Base-by-base conservation (phyloP, 2,797 vertebrate species). In the Sebastes kiyomatsui region DNA sequence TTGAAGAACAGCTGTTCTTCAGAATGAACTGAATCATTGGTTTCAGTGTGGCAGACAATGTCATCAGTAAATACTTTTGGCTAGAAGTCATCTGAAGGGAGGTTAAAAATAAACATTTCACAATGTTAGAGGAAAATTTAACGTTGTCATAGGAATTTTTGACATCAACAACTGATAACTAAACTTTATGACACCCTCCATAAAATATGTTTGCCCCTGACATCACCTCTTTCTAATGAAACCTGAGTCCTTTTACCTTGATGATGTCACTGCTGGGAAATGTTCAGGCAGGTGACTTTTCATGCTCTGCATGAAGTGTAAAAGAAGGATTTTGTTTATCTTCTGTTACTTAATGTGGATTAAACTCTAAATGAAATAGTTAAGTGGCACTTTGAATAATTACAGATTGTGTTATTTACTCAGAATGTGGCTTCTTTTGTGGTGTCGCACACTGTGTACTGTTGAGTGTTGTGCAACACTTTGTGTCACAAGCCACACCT, bases 401-500 rank as follows among this genome's bases (percentile, higher is more conserved):
- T 27, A 33, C 5, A 42, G 32, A 27, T 22, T 54, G 6, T 65
- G 67, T 61, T 18, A 52, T 25, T 77, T 25, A 2, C 6, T 67
- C 1, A 2, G 10, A 18, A 54, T 5, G 7, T 62, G 5, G 56
- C 20, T 7, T 9, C 20, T 72, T 80, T 32, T 72, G 28, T 32
- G 7, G 9, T 35, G 13, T 74, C n/a, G 67, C 9, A 30, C 70
- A 67, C 4, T 28, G 5, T 68, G 9, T 22, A 0, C 23, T 73
- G 18, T 13, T 3, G 3, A 55, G 10, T 60, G 7, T 92, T 92
- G 74, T 59, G 81, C 14, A 91, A 91, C 76, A 49, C 33, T 32
- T 73, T 73, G 20, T 88, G 86, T 84, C 60, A 69, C 38, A n/a
- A 28, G 75, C 85, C 94, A 87, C 94, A 80, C 94, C 94, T 92